These are phyloP conservation scores for Solenodon paradoxus DNA, from an alignment of 2,113 vertebrate species.

Conservation along the genomic window DNA sequence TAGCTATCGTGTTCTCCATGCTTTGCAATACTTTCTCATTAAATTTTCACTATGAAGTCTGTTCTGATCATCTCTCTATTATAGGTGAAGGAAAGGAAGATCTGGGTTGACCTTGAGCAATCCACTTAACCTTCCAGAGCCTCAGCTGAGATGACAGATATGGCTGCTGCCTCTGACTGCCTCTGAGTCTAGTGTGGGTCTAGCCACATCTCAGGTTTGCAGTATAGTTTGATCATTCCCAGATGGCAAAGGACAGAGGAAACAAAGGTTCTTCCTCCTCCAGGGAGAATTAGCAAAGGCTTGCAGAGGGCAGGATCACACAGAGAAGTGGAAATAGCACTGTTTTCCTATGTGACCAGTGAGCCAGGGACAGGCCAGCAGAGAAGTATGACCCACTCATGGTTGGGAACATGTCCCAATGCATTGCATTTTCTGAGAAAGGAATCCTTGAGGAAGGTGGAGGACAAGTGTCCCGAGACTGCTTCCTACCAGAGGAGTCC, in stretches of 20 bases:
- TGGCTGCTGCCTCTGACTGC: not conserved
- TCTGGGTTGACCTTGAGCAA: not conserved
- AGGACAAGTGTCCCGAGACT: not conserved
- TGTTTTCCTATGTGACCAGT: not conserved
- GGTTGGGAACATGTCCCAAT: no score
- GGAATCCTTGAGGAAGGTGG: not conserved
- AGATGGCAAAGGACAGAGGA: no score
- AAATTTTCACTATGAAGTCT: not conserved
- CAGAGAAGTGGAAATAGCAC: not conserved
- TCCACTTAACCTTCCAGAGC: not conserved
- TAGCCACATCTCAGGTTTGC: not conserved
- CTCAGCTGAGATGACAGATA: not conserved
- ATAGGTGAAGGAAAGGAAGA: not conserved
- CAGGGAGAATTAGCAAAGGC: not conserved
- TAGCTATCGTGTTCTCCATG: not conserved
- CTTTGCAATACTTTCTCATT: not conserved
- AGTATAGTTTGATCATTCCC: not conserved
- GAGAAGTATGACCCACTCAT: no score
- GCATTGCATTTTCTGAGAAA: not conserved
- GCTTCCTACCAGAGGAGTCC: not conserved
- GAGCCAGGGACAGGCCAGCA: not conserved
- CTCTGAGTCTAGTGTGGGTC: not conserved
- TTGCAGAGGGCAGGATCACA: not conserved
- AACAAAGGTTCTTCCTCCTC: no score
- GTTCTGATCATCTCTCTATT: not conserved